Base-by-base conservation (phyloP, 2,888 invertebrate genomes). In the Melikaiella ostensackeni region DNA sequence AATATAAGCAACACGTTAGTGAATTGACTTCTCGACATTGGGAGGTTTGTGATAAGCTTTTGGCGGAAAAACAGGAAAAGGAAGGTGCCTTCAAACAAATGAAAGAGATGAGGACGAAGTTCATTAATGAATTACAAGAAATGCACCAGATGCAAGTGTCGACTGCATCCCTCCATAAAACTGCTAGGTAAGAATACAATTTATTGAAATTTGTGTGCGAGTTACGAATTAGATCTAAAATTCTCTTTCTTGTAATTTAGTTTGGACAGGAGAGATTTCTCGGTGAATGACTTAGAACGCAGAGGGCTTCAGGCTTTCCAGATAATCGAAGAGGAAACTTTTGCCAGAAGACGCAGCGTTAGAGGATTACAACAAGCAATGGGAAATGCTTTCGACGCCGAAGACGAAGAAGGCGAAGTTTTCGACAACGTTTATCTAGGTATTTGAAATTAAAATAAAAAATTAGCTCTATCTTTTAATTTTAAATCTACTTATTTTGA, bases 351-450 rank as follows among this genome's bases (percentile, higher is more conserved):
- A 55, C 87, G 87, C 38, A 89, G 88, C 75, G 88, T 91, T 30
- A 85, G 85, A 77, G 88, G 86, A 73, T 89, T 91, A 73, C 70
- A 91, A 81, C 90, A 91, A 81, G 85, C 88, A 11, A 89, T 91
- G 89, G 91, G 90, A 21, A 89, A 90, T 82, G 88, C 88, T 3
- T 91, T 91, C 75, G 88, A 85, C 62, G 89, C 86, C 5, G 97
- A 97, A 66, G 97, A 97, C 86, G 97, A 97, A 88, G 96, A 96
- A 84, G 96, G 96, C 63, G 97, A 97, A 89, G 92, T 96, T 63
- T 97, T 97, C 88, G 96, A 97, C 90, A 96, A 96, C 83, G 95
- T 95, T 74, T 96, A 95, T 88, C 92, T 97, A 81, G 93, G 89
- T 89, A 85, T 33, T 66, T 7, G n/a, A 24, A 63, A 33, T 57